Conservation (phyloP, 2,113 vertebrate species). For the Pipa parva region DNA sequence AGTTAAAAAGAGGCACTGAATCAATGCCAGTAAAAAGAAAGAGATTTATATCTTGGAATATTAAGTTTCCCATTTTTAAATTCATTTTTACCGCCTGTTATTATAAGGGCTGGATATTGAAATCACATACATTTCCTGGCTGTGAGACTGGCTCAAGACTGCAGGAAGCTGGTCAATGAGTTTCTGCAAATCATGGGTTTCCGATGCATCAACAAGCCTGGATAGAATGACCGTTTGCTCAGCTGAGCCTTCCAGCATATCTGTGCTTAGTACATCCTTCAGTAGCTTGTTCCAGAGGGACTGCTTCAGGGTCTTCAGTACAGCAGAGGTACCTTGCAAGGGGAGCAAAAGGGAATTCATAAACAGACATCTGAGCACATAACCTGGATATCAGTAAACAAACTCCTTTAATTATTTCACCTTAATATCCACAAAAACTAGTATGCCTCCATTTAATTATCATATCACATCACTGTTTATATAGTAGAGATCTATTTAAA, state of each 20-base stretch:
- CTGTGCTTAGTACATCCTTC: constrained; percentile 46
- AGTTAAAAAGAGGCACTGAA: too few relatives aligned
- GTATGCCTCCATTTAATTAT: too few relatives aligned
- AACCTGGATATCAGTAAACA: neutral
- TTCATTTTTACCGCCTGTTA: too few relatives aligned
- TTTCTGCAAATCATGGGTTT: constrained; percentile 50
- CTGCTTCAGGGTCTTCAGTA: constrained; percentile 61
- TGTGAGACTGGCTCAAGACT: constrained; percentile 58
- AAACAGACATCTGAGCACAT: too few relatives aligned
- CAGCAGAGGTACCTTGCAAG: constrained; percentile 66
- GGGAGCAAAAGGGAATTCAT: constrained; percentile 14
- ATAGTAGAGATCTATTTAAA: too few relatives aligned
- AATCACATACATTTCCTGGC: constrained; percentile 64
- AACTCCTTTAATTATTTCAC: neutral
- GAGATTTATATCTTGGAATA: too few relatives aligned
- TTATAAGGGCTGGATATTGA: too few relatives aligned
- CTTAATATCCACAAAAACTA: too few relatives aligned
- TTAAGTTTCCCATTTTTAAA: too few relatives aligned
- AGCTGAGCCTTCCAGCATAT: neutral
- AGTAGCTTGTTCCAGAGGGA: constrained; percentile 67
- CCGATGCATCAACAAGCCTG: constrained; percentile 62
- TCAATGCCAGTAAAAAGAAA: too few relatives aligned
- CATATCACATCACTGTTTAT: too few relatives aligned
- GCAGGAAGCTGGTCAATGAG: constrained; percentile 63
- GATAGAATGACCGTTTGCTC: constrained; percentile 60